Percentiles rank a stretch among this genome's conserved stretches.
Evolutionary conservation across 1,140 invertebrate genomes (phyloP).

Genomic region (Hylaeus volcanicus): DNA sequence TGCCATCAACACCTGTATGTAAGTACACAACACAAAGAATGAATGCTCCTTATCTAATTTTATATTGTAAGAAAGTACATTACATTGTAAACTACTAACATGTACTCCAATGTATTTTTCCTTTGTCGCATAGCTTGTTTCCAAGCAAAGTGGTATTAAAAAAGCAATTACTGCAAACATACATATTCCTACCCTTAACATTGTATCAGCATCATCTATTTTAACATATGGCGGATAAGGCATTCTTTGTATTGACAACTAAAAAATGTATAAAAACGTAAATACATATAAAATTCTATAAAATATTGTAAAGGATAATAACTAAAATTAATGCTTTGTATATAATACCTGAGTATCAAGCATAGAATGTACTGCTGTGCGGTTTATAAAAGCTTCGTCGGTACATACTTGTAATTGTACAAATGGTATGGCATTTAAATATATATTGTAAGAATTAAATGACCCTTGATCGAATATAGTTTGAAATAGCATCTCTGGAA

Average conservation of each 20-base stretch:
- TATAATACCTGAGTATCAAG: slow-evolving; percentile 53
- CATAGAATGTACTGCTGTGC: slow-evolving; percentile 36
- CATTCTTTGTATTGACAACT: slow-evolving; percentile 77
- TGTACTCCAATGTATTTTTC: slow-evolving; percentile 78
- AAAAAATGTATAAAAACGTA: slow-evolving; percentile 20
- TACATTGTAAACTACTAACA: slow-evolving; percentile 64
- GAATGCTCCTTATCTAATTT: slow-evolving; percentile 5
- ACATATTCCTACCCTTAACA: slow-evolving; percentile 64
- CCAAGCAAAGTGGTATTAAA: slow-evolving; percentile 74
- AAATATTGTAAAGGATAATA: not conserved
- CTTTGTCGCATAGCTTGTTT: slow-evolving; percentile 71
- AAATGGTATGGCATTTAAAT: slow-evolving; percentile 58
- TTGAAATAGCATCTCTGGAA: slow-evolving; percentile 68
- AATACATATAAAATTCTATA: slow-evolving; percentile 4
- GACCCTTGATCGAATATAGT: slow-evolving; percentile 25
- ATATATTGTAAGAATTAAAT: not conserved
- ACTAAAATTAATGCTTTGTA: slow-evolving; percentile 4
- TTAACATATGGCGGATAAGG: slow-evolving; percentile 74
- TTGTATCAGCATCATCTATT: slow-evolving; percentile 62
- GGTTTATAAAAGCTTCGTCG: slow-evolving; percentile 70
- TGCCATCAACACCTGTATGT: slow-evolving; percentile 74
- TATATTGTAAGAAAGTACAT: not conserved
- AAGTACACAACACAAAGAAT: slow-evolving; percentile 33
- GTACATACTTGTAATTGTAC: slow-evolving; percentile 74
- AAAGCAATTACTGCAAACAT: slow-evolving; percentile 71